phyloP scores from a whole-genome alignment of 2,797 vertebrate genomes.

The Phoebastria nigripes region DNA sequence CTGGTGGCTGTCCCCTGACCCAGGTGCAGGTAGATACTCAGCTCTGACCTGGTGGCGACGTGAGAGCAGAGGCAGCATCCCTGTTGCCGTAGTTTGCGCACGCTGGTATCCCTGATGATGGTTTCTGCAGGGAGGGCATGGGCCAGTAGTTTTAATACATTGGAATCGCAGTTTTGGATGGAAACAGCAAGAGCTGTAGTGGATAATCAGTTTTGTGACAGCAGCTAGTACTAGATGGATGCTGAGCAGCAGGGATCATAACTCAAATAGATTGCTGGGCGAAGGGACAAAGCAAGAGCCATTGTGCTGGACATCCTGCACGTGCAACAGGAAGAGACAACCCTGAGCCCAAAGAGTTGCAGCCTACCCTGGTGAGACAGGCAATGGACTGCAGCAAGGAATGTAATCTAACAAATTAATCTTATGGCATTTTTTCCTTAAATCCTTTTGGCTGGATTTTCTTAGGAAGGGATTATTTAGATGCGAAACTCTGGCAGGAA shows the following conservation, averaged over 20 bases:
- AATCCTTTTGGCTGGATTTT: neutral
- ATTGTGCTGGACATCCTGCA: neutral
- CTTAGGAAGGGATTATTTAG: neutral
- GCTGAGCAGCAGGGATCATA: neutral
- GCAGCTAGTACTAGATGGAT: neutral
- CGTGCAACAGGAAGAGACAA: neutral
- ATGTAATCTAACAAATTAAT: neutral
- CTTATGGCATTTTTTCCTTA: neutral
- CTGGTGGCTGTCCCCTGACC: neutral
- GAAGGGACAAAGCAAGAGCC: neutral
- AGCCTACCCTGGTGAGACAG: neutral
- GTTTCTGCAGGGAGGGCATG: neutral
- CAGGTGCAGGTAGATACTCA: neutral
- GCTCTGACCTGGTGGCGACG: neutral
- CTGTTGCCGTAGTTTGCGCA: rapidly evolving
- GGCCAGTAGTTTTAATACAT: neutral
- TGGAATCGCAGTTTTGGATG: neutral
- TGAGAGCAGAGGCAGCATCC: neutral
- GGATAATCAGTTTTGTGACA: neutral
- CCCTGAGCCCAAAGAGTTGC: neutral
- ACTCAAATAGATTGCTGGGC: neutral
- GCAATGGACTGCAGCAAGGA: neutral
- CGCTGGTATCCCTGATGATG: neutral
- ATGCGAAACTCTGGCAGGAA: neutral
- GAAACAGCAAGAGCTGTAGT: neutral